A percentile compares a stretch with the other conserved stretches of the same genome.
Conservation (phyloP, 1,140 invertebrate species). For the Agrilus planipennis region DNA sequence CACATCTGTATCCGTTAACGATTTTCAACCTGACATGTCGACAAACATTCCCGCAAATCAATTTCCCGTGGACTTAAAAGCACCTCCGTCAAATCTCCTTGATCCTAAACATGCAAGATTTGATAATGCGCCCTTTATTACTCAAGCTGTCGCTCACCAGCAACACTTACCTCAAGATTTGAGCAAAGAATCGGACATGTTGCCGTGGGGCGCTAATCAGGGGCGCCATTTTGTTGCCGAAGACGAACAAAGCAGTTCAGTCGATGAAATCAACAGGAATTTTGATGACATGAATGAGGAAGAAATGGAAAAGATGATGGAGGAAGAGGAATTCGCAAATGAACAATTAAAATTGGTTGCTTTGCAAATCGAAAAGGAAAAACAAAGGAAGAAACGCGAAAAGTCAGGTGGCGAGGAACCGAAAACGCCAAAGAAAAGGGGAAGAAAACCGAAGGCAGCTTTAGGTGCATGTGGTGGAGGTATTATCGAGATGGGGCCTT, state of each 20-base stretch:
- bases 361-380: constrained; percentile 38
- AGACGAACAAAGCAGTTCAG: constrained; percentile 14
- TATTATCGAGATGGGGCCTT: constrained; percentile 6
- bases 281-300: constrained; percentile 40
- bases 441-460: constrained; percentile 19
- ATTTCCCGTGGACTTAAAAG: too few species aligned
- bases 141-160: not conserved
- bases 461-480: too few species aligned
- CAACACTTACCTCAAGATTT: not conserved
- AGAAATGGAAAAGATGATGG: constrained; percentile 47
- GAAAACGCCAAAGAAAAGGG: constrained; percentile 32
- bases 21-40: too few species aligned
- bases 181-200: constrained; percentile 14
- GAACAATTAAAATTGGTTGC: constrained; percentile 41
- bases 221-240: too few species aligned
- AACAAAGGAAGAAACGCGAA: constrained; percentile 39
- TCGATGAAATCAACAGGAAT: constrained; percentile 21
- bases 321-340: constrained; percentile 47
- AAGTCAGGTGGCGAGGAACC: constrained; percentile 32
- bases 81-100: too few species aligned
- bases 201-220: too few species aligned
- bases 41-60: too few species aligned
- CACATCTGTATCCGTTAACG: too few species aligned
- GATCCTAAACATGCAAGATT: too few species aligned
- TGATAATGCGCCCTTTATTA: not conserved